Conservation (phyloP, 2,888 invertebrate genomes). For the Agrilus mali region DNA sequence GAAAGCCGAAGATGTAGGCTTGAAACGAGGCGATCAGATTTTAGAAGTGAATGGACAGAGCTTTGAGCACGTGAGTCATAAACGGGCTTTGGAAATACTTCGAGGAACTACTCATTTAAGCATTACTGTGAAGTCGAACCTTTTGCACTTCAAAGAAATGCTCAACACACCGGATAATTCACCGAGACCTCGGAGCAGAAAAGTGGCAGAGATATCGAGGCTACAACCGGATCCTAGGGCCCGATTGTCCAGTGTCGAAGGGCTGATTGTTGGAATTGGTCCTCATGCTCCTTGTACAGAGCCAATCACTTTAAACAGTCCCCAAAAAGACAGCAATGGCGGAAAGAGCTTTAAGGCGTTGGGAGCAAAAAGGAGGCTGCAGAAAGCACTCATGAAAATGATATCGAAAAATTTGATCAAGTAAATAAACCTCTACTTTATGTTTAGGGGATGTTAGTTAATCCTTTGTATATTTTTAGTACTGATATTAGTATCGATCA, state of each 20-base stretch:
- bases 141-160: slow-evolving; percentile 75
- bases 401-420: slow-evolving; percentile 72
- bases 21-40: slow-evolving; percentile 96
- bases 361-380: slow-evolving; percentile 71
- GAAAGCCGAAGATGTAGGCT: slow-evolving; percentile 89
- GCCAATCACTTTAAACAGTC: slow-evolving; percentile 46
- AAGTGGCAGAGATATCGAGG: slow-evolving; percentile 51
- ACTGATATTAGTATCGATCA: slow-evolving; percentile 45
- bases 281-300: slow-evolving; percentile 36
- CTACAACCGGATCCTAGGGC: slow-evolving; percentile 59
- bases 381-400: slow-evolving; percentile 79
- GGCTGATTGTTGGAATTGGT: slow-evolving; percentile 24
- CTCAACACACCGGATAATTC: slow-evolving; percentile 67
- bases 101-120: slow-evolving; percentile 90
- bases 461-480: slow-evolving; percentile 16
- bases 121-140: slow-evolving; percentile 93
- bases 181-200: slow-evolving; percentile 53
- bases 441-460: background rate
- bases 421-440: slow-evolving; percentile 16
- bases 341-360: slow-evolving; percentile 72
- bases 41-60: slow-evolving; percentile 96
- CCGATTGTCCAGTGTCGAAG: slow-evolving; percentile 67
- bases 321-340: slow-evolving; percentile 46
- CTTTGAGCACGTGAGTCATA: slow-evolving; percentile 85
- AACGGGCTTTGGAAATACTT: slow-evolving; percentile 84